Percentiles rank a stretch among this genome's conserved stretches.
Evolutionary conservation across 2,113 vertebrate genomes (phyloP).

Genomic region (Otis tarda): DNA sequence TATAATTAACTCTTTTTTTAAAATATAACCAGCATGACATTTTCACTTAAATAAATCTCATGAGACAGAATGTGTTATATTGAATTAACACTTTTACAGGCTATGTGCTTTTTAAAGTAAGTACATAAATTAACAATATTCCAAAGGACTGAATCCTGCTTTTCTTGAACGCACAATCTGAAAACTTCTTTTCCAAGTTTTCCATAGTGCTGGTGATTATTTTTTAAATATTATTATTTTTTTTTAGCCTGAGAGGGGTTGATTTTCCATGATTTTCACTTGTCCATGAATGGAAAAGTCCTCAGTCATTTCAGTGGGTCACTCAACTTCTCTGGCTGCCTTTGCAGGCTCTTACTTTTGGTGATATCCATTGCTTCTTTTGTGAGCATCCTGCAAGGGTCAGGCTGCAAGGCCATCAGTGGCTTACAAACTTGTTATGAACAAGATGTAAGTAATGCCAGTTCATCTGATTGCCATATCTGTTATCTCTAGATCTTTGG

Average conservation of each 20-base stretch:
- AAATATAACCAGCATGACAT: slow-evolving; percentile 44
- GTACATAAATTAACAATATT: slow-evolving; percentile 3
- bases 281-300: not conserved
- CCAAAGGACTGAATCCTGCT: not conserved
- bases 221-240: not conserved
- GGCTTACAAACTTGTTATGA: not conserved
- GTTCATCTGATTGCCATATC: not conserved
- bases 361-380: not conserved
- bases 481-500: not conserved
- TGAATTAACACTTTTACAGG: slow-evolving; percentile 58
- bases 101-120: slow-evolving; percentile 61
- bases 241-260: accelerated
- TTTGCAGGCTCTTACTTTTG: not conserved
- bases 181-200: not conserved
- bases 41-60: slow-evolving; percentile 54
- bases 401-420: not conserved
- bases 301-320: not conserved
- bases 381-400: not conserved
- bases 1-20: slow-evolving; percentile 45
- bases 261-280: not conserved
- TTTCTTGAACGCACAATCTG: not conserved
- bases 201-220: not conserved
- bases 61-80: slow-evolving; percentile 46
- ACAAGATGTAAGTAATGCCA: not conserved
- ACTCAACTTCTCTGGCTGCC: not conserved